Evolutionary conservation across 2,888 invertebrate genomes (phyloP), one percentile per base, ranked within the genome.

Genomic region (Mallateleia sp.): DNA sequence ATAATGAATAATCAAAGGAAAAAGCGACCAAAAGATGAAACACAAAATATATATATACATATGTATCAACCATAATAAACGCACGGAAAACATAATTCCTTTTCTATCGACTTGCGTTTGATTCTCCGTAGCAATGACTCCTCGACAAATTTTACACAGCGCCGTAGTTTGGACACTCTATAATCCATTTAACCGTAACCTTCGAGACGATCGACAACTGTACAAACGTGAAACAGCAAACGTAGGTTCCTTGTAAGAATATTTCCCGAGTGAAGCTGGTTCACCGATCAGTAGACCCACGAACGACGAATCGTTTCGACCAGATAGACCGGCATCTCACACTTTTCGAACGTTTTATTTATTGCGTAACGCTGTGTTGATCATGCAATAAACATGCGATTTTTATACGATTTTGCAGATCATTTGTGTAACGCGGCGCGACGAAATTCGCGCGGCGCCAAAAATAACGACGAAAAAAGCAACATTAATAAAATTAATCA

Each of bases 401-500:
- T 85, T 85, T 85, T 85, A 85, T 85, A 85, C 85, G 60, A 47
- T 79, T 85, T 85, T 85, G 74, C 74, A 85, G 56, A 85, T 85
- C 60, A 85, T 79, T 85, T 79, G 24, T 9, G 47, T n/a, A n/a
- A 45, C 7, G 25, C 25, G 24, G 20, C 24, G n/a, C 45, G 64
- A 22, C 38, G 54, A 64, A 22, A 42, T 32, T 71, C 56, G 20
- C 69, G 42, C 38, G 28, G 25, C 47, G 32, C 20, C 34, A 47
- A 71, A 69, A 1, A 58, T 64, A 72, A 74, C 9, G 20, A 47
- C 20, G 11, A 47, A 47, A 18, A 9, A 45, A 45, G 14, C 4
- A 45, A 45, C 14, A 45, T 4, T 7, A 45, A 14, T 7, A 45
- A 45, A 45, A 45, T 4, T 28, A 28, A 28, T 28, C 4, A 28